Evolutionary conservation across 1,140 invertebrate genomes (phyloP).

Genomic region (Lysiphlebus fabarum): DNA sequence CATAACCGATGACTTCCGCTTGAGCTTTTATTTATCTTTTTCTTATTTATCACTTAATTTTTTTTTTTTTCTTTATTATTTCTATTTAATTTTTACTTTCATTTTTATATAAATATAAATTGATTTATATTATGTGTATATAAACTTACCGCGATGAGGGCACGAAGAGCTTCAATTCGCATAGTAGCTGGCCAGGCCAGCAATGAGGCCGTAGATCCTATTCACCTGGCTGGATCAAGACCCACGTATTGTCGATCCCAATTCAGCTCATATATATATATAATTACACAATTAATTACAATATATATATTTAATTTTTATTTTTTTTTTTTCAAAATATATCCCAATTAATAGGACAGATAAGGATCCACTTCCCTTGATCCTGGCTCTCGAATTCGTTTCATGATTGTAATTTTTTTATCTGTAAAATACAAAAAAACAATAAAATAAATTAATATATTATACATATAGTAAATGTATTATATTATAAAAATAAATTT

Average conservation of each 20-base stretch:
- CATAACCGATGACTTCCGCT: conserved; percentile 14
- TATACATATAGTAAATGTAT: too few species aligned
- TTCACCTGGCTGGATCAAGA: conserved; percentile 39
- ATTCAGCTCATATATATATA: not conserved
- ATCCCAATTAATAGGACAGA: not conserved
- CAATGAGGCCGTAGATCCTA: conserved; percentile 48
- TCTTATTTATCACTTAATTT: not conserved
- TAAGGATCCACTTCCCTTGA: not conserved
- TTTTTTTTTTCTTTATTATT: too few species aligned
- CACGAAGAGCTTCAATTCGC: conserved; percentile 55
- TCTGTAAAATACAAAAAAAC: too few species aligned
- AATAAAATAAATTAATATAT: too few species aligned
- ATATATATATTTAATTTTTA: not conserved
- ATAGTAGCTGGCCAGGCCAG: conserved; percentile 57
- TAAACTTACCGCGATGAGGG: conserved; percentile 52
- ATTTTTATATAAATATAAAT: not conserved
- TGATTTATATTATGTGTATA: too few species aligned
- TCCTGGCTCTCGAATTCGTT: not conserved
- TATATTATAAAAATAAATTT: too few species aligned
- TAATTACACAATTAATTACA: too few species aligned
- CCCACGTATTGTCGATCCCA: not conserved
- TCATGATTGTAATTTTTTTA: not conserved
- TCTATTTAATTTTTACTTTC: not conserved
- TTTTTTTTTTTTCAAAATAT: not conserved
- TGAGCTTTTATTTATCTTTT: not conserved